phyloP scores from a whole-genome alignment of 2,797 vertebrate genomes.

The Hydrolagus colliei region DNA sequence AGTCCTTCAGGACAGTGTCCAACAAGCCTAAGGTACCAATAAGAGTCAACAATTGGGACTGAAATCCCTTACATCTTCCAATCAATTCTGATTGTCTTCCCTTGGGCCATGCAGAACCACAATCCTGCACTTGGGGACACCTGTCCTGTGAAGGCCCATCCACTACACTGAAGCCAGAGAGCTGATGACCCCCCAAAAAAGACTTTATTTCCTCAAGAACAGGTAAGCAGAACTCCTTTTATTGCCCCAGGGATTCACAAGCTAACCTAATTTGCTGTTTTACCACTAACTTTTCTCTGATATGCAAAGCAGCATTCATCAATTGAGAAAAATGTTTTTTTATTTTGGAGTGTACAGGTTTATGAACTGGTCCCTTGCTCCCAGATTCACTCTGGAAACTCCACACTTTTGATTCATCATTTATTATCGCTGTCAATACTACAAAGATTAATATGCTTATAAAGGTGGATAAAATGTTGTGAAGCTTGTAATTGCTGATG shows the following conservation, averaged over 20 bases:
- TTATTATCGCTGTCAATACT: slow-evolving; percentile 41
- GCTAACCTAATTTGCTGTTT: neutral
- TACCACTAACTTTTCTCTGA: neutral
- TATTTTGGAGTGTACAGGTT: neutral
- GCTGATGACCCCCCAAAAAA: too few species aligned
- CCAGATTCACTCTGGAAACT: slow-evolving; percentile 25
- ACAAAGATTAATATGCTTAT: slow-evolving; percentile 49
- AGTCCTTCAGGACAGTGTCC: too few species aligned
- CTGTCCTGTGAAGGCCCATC: too few species aligned
- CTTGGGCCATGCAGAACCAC: too few species aligned
- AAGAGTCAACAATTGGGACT: too few species aligned
- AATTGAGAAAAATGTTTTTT: slow-evolving; percentile 9
- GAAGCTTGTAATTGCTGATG: slow-evolving; percentile 48
- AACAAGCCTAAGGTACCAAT: too few species aligned
- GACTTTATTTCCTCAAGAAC: too few species aligned
- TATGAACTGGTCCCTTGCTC: slow-evolving; percentile 22
- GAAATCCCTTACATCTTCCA: too few species aligned
- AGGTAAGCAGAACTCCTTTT: too few species aligned
- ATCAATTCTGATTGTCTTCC: too few species aligned
- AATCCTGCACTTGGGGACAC: too few species aligned
- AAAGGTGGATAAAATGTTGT: slow-evolving; percentile 49
- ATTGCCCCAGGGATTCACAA: neutral
- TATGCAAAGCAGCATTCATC: neutral
- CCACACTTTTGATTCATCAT: slow-evolving; percentile 31
- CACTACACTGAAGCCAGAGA: too few species aligned